Conservation (phyloP, 2,797 vertebrate genomes). For the Tragelaphus oryx region DNA sequence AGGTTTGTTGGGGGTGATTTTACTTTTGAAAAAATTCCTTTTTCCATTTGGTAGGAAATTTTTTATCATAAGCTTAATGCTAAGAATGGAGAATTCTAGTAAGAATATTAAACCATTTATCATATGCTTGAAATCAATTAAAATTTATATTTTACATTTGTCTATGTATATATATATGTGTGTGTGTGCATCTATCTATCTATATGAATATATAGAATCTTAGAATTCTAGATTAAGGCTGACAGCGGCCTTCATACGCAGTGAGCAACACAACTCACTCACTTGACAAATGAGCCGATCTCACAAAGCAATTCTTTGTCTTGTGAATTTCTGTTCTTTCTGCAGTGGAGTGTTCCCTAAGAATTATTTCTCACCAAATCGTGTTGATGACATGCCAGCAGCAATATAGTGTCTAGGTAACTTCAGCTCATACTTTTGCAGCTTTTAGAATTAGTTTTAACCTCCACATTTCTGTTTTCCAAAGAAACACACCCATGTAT, state of each 20-base stretch:
- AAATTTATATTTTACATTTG: background rate
- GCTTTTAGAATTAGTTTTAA: background rate
- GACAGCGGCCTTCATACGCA: background rate
- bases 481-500: background rate
- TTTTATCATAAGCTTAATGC: conserved; percentile 4
- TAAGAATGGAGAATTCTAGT: background rate
- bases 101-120: background rate
- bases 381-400: background rate
- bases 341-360: background rate
- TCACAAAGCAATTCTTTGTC: background rate
- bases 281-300: background rate
- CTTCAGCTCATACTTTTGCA: background rate
- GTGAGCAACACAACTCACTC: background rate
- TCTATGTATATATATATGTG: background rate
- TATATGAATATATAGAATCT: background rate
- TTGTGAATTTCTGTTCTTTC: background rate
- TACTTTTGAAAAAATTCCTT: background rate
- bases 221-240: background rate
- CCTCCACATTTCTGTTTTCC: conserved; percentile 23
- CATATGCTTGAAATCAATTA: background rate
- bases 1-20: background rate
- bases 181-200: background rate
- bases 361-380: background rate
- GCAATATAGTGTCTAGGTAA: background rate
- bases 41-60: background rate